phyloP scores from a whole-genome alignment of 2,113 vertebrate genomes.

The Phycodurus eques region DNA sequence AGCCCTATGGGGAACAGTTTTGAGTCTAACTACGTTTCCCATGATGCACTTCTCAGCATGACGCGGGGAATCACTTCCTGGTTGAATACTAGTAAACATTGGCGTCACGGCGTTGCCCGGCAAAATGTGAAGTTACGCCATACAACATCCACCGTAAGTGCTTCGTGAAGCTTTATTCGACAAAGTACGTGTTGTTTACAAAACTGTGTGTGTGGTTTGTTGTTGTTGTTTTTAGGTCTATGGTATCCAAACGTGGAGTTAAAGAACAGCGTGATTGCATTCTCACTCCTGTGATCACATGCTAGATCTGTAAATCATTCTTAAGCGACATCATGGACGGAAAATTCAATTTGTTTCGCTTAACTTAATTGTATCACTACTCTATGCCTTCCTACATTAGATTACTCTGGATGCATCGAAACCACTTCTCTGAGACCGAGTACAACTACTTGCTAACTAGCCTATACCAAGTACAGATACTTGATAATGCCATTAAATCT shows the following conservation, averaged over 20 bases:
- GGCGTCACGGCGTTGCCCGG: not conserved
- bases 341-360: no score
- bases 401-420: no score
- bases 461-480: no score
- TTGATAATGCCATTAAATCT: no score
- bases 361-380: no score
- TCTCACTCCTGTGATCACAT: not conserved
- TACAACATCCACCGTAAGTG: rapidly evolving
- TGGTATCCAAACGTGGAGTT: not conserved
- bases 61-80: constrained; percentile 45
- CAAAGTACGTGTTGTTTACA: constrained; percentile 23
- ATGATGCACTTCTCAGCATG: constrained; percentile 5
- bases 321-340: no score
- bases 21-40: constrained; percentile 40
- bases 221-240: not conserved
- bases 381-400: no score
- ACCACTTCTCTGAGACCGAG: no score
- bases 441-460: no score
- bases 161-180: not conserved
- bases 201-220: no score
- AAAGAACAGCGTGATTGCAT: not conserved
- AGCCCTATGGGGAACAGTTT: no score
- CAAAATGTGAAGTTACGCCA: constrained; percentile 14
- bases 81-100: not conserved
- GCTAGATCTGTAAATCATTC: no score